phyloP scores from a whole-genome alignment of 2,113 vertebrate genomes.

The Ageneiosus marmoratus region DNA sequence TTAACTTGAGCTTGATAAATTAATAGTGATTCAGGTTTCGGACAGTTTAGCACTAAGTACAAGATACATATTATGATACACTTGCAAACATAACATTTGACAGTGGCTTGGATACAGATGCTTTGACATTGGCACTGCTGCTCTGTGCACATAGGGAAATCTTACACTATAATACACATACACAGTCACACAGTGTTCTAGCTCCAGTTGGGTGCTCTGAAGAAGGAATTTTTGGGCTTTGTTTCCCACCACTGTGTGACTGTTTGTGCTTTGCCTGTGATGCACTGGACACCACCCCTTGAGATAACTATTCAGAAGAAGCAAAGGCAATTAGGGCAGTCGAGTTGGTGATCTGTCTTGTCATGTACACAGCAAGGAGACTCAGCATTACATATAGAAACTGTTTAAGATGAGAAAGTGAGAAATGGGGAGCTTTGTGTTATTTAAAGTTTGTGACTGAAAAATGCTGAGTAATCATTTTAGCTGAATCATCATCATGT shows the following conservation, averaged over 20 bases:
- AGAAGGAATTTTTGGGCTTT: background rate
- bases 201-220: background rate
- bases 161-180: background rate
- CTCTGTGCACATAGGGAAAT: constrained; percentile 5
- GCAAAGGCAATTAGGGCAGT: constrained; percentile 14
- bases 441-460: background rate
- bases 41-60: background rate
- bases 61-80: constrained; percentile 1
- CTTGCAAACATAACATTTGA: constrained; percentile 22
- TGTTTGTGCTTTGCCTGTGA: constrained; percentile 5
- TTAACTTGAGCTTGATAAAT: background rate
- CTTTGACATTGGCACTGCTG: constrained; percentile 6
- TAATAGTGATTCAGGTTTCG: background rate
- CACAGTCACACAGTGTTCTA: background rate
- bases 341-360: background rate
- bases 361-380: background rate
- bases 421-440: background rate
- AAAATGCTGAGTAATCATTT: constrained; percentile 30
- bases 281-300: background rate
- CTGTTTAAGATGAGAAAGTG: background rate
- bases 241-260: background rate
- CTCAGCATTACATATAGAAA: background rate
- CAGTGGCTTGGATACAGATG: background rate
- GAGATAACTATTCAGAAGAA: background rate
- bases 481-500: background rate